Conservation (phyloP, 2,888 invertebrate species). For the Aphodius sticticus region DNA sequence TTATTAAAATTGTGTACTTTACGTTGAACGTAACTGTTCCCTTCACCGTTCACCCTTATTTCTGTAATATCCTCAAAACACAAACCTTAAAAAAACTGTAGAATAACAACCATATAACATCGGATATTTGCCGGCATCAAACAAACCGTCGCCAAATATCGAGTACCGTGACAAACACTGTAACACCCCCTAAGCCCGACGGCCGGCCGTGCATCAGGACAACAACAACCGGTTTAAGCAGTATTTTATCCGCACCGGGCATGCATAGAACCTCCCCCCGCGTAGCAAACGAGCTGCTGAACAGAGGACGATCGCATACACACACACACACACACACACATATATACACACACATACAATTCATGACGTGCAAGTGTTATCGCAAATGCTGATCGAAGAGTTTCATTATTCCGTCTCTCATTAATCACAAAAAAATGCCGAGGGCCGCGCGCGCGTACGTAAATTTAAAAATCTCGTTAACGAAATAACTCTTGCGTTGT, state of each 20-base stretch:
- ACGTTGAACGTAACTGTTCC: too few relatives aligned
- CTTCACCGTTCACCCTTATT: too few relatives aligned
- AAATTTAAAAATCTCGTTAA: constrained; percentile 59
- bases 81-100: not conserved
- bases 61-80: too few relatives aligned
- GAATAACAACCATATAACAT: not conserved
- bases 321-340: not conserved
- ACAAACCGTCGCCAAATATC: not conserved
- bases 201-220: not conserved
- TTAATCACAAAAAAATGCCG: constrained; percentile 53
- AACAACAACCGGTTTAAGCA: constrained; percentile 36
- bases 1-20: too few relatives aligned
- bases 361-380: constrained; percentile 53
- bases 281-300: constrained; percentile 15
- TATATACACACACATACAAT: constrained; percentile 35
- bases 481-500: constrained; percentile 57
- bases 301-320: constrained; percentile 20
- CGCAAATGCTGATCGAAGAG: constrained; percentile 57
- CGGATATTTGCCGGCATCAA: not conserved
- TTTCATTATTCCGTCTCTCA: constrained; percentile 59
- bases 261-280: not conserved
- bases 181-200: not conserved
- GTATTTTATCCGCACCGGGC: constrained; percentile 39
- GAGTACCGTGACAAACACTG: not conserved
- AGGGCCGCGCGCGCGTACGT: constrained; percentile 49